Percentiles rank a stretch among this genome's conserved stretches.
Evolutionary conservation across 2,797 vertebrate genomes (phyloP).

Genomic region (Galagoides demidoff): DNA sequence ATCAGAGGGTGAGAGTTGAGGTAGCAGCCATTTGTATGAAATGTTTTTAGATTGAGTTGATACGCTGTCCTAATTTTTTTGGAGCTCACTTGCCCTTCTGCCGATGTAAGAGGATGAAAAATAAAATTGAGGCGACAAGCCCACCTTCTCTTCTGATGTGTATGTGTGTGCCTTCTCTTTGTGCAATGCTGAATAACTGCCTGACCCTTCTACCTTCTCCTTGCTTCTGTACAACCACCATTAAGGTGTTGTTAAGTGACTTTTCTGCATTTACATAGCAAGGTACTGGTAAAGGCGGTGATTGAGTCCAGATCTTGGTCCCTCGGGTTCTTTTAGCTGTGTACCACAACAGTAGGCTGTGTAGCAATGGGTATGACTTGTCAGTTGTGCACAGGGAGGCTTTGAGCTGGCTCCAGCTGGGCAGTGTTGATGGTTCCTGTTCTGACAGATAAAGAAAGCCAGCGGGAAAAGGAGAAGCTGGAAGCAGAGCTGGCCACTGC

Average conservation of each 20-base stretch:
- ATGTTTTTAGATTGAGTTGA: constrained; percentile 20
- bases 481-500: constrained; percentile 94
- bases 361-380: not conserved
- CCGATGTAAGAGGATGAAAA: not conserved
- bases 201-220: not conserved
- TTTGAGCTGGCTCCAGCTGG: constrained; percentile 20
- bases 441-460: constrained; percentile 94
- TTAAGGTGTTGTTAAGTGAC: not conserved
- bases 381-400: constrained; percentile 45
- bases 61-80: not conserved
- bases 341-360: not conserved
- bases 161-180: not conserved
- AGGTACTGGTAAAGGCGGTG: constrained; percentile 22
- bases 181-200: not conserved
- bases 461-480: constrained; percentile 96
- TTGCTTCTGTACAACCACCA: not conserved
- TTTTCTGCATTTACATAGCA: constrained; percentile 73
- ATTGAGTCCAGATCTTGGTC: not conserved
- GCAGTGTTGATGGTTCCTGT: constrained; percentile 58
- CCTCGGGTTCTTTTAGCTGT: not conserved
- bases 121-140: not conserved
- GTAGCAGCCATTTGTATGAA: not conserved
- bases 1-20: not conserved
- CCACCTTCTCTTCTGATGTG: not conserved
- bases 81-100: not conserved